phyloP scores from a whole-genome alignment of 2,888 invertebrate genomes.

The Lathronympha strigana region DNA sequence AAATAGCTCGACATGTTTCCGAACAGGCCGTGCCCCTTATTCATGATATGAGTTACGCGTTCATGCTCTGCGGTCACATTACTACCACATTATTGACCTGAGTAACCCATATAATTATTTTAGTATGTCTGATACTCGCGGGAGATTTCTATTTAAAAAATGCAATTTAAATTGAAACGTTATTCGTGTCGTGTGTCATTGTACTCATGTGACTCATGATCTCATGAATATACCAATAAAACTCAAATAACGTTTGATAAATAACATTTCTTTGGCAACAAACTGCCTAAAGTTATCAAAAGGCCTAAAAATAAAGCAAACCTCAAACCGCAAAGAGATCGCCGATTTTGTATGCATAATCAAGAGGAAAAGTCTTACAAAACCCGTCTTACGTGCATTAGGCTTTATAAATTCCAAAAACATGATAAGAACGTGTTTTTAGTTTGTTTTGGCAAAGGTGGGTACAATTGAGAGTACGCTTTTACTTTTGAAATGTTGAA shows the following conservation, averaged over 20 bases:
- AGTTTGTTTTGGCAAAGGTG: slow-evolving; percentile 27
- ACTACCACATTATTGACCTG: too few species aligned
- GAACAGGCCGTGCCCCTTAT: too few species aligned
- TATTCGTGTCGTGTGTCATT: slow-evolving; percentile 3
- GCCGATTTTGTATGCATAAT: slow-evolving; percentile 20
- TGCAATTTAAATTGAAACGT: not conserved
- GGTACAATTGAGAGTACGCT: too few species aligned
- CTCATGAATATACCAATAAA: slow-evolving; percentile 20
- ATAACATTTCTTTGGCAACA: slow-evolving; percentile 25
- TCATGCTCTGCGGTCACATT: too few species aligned
- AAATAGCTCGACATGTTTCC: too few species aligned
- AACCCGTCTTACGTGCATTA: slow-evolving; percentile 32
- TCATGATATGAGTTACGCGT: too few species aligned
- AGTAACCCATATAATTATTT: too few species aligned
- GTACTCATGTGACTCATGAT: slow-evolving; percentile 13
- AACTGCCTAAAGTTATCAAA: slow-evolving; percentile 31
- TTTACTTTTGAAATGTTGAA: too few species aligned
- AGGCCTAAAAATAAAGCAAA: slow-evolving; percentile 34
- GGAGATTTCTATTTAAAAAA: not conserved
- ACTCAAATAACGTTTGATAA: slow-evolving; percentile 13
- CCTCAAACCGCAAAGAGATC: slow-evolving; percentile 19
- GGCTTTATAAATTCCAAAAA: slow-evolving; percentile 24
- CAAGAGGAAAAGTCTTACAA: slow-evolving; percentile 38
- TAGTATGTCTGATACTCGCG: too few species aligned
- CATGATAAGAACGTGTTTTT: slow-evolving; percentile 21